These are phyloP conservation scores for Caenorhabditis virilis DNA, from an alignment of 2,888 invertebrate genomes.

Conservation along the genomic window DNA sequence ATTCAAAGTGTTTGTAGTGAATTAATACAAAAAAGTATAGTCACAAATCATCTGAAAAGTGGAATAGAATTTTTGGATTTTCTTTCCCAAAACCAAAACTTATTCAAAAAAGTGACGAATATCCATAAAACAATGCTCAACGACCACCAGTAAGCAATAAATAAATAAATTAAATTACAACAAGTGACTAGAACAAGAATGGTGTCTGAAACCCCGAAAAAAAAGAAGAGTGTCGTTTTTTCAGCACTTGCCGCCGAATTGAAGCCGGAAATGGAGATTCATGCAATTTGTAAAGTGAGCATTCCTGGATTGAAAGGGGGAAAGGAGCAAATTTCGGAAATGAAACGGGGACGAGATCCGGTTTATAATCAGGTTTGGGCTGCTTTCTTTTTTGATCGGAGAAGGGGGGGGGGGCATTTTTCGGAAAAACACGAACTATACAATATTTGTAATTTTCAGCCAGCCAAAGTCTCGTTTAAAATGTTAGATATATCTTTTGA, in stretches of 20 bases:
- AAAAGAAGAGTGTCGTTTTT: slow-evolving; percentile 12
- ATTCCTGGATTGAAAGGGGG: slow-evolving; percentile 71
- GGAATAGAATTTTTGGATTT: no score
- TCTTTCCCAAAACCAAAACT: no score
- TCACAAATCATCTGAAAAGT: no score
- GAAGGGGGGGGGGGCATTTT: not conserved
- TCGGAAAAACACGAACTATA: not conserved
- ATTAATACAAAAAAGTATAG: no score
- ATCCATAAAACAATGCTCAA: no score
- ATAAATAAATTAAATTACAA: no score
- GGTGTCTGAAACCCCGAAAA: not conserved
- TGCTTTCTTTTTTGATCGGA: not conserved
- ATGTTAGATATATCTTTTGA: no score
- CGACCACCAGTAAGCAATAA: no score
- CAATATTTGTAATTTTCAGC: no score
- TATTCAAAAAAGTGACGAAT: no score
- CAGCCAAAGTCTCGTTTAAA: no score
- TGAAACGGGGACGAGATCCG: slow-evolving; percentile 69
- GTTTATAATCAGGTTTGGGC: slow-evolving; percentile 68
- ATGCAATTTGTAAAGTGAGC: slow-evolving; percentile 69
- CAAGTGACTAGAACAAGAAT: slow-evolving; percentile 1
- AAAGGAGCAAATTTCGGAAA: slow-evolving; percentile 69
- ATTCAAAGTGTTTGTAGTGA: no score
- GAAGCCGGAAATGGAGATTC: slow-evolving; percentile 68
- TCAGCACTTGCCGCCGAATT: slow-evolving; percentile 68